These are phyloP conservation scores for Cinclus cinclus DNA, from an alignment of 2,113 vertebrate genomes.

Conservation along the genomic window DNA sequence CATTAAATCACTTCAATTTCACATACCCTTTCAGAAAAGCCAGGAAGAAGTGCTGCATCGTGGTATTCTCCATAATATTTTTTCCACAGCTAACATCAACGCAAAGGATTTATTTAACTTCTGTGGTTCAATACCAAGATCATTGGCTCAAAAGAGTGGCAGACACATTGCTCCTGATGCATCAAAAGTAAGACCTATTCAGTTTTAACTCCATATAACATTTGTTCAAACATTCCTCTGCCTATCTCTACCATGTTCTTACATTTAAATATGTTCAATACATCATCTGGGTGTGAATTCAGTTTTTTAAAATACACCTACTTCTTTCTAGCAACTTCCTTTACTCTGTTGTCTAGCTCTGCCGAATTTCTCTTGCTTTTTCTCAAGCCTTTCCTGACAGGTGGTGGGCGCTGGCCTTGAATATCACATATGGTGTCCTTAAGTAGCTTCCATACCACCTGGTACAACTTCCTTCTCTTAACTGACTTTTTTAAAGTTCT, in stretches of 20 bases:
- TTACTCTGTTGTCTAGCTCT: neutral
- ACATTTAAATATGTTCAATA: neutral
- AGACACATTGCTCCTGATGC: neutral
- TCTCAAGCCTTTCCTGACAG: neutral
- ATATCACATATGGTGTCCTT: conserved; percentile 8
- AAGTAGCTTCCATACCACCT: conserved; percentile 13
- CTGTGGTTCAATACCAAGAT: neutral
- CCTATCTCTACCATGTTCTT: neutral
- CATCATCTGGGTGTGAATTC: neutral
- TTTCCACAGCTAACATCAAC: neutral
- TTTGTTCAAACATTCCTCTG: neutral
- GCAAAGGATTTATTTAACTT: neutral
- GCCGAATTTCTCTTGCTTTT: neutral
- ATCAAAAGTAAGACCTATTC: neutral
- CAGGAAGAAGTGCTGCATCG: neutral
- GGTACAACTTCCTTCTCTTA: neutral
- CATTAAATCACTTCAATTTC: neutral
- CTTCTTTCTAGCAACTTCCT: conserved; percentile 15
- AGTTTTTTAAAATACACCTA: neutral
- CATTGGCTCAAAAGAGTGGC: neutral
- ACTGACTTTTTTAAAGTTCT: neutral
- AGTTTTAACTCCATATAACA: neutral
- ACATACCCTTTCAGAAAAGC: neutral
- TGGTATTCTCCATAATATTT: neutral
- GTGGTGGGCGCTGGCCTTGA: neutral